These are phyloP conservation scores for Orycteropus afer DNA, from an alignment of 2,113 vertebrate genomes.

Conservation along the genomic window DNA sequence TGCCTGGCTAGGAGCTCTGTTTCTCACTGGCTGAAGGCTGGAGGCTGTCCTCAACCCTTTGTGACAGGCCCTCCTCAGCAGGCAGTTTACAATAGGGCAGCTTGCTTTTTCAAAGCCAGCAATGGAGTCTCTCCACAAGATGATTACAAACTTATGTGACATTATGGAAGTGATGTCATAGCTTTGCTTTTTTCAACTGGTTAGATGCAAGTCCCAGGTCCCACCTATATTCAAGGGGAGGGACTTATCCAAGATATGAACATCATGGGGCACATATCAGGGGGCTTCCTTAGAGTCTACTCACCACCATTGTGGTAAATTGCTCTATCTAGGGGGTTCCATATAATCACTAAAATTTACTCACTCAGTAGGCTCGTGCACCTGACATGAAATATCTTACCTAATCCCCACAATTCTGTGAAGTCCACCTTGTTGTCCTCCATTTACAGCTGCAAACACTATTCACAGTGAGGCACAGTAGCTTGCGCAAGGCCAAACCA, in stretches of 20 bases:
- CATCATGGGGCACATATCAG: not conserved
- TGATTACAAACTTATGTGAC: accelerated
- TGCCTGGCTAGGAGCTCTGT: accelerated
- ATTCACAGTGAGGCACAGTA: not conserved
- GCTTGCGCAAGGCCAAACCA: not conserved
- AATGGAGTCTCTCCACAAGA: accelerated
- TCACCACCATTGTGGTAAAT: not conserved
- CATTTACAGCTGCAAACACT: not conserved
- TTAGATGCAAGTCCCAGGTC: accelerated
- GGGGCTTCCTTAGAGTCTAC: too few relatives aligned
- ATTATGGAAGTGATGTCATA: accelerated
- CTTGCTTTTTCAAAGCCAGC: not conserved
- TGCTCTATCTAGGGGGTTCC: not conserved
- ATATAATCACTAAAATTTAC: accelerated
- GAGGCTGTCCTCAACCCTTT: accelerated
- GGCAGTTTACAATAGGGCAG: accelerated
- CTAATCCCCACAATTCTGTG: not conserved
- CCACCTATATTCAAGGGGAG: not conserved
- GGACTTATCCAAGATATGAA: accelerated
- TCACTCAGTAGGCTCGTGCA: not conserved
- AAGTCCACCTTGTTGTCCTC: accelerated
- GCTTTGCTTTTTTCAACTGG: not conserved
- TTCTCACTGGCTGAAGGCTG: not conserved
- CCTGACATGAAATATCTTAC: not conserved
- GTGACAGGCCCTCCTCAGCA: not conserved